Base-by-base conservation (phyloP, 2,797 vertebrate genomes). In the Apogon talboti region DNA sequence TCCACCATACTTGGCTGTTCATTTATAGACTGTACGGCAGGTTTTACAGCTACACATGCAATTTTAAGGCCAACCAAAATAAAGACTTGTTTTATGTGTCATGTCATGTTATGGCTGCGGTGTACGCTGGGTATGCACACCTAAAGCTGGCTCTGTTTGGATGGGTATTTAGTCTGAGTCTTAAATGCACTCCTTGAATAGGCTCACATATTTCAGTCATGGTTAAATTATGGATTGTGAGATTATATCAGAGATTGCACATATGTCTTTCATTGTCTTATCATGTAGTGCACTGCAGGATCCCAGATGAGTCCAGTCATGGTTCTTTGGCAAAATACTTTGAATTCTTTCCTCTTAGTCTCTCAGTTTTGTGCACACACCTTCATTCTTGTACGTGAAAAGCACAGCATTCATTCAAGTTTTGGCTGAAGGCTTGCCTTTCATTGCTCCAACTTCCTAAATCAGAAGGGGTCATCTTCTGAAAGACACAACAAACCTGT, bases 291-390 rank as follows among this genome's bases (percentile, higher is more conserved):
- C 66, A 14, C 48, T 40, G 1, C 37, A 43, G 54, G 53, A 72
- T 59, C 43, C 42, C 51, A 37, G 19, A 76, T 71, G 37, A 82
- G 68, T 33, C 55, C 16, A 51, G 33, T 67, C 50, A 55, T 4
- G 15, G 48, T 44, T 68, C 41, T 15, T 51, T 56, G 52, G 60
- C 24, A 77, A 4, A 63, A 63, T 41, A 58, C 44, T 48, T 61
- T 65, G 21, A 45, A 56, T 69, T 58, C 64, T 54, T 52, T 71
- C 53, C 57, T 21, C 44, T 58, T 12, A 38, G 28, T 44, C 18
- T 53, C 49, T 47, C 51, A 60, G 11, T 49, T 45, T 41, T 19
- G 12, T 13, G 24, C 16, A 45, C 12, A 62, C 11, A 40, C n/a
- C 30, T n/a, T 12, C 21, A 33, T 1, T 53, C 9, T 28, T 46